Evolutionary conservation across 2,888 invertebrate genomes (phyloP).

Genomic region (Eupithecia pulchellata): DNA sequence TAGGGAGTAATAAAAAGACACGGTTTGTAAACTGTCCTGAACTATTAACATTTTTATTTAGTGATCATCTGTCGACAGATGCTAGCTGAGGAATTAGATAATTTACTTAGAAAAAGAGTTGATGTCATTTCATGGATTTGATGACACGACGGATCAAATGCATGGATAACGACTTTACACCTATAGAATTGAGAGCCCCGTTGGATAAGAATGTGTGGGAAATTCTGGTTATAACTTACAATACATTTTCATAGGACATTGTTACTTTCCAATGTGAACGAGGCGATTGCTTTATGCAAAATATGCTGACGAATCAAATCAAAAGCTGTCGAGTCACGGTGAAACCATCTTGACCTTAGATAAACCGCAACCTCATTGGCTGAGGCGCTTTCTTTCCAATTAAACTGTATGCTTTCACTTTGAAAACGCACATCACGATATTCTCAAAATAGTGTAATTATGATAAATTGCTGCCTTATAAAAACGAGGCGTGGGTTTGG

Average conservation of each 20-base stretch:
- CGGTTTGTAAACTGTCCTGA: no score
- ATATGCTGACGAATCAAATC: neutral
- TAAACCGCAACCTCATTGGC: conserved; percentile 24
- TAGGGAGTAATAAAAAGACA: no score
- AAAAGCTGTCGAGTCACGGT: conserved; percentile 4
- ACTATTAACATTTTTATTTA: no score
- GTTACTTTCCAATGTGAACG: neutral
- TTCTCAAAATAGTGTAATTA: conserved; percentile 3
- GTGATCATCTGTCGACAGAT: no score
- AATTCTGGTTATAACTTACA: neutral
- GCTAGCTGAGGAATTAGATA: no score
- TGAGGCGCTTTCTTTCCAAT: conserved; percentile 25
- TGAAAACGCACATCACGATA: conserved; percentile 1
- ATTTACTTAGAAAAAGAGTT: neutral
- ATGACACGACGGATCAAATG: neutral
- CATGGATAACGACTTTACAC: neutral
- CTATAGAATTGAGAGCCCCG: neutral
- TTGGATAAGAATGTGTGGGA: no score
- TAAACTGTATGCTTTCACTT: conserved; percentile 36
- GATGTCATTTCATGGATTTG: neutral
- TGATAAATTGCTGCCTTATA: conserved; percentile 5
- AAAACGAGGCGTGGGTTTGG: conserved; percentile 30
- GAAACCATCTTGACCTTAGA: neutral
- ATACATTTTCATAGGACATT: neutral
- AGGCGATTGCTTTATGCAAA: neutral